These are phyloP conservation scores for Sciurus niger DNA, from an alignment of 2,113 vertebrate species.

Conservation along the genomic window DNA sequence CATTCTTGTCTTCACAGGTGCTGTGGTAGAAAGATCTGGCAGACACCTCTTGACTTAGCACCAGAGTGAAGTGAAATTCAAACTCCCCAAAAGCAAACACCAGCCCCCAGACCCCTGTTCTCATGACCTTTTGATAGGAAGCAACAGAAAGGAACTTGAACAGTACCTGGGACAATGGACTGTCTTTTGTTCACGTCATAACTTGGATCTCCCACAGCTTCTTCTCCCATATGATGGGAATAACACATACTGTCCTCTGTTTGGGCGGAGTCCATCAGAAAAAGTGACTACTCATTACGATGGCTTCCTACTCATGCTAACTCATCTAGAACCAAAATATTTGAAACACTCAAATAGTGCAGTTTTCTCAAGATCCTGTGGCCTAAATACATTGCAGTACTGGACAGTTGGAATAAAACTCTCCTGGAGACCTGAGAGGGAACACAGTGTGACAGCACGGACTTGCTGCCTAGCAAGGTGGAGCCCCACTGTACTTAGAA, in stretches of 20 bases:
- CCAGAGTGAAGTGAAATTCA: conserved; percentile 7
- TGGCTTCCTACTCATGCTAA: not conserved
- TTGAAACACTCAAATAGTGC: not conserved
- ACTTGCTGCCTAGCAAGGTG: not conserved
- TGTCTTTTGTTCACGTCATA: not conserved
- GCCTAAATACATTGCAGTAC: not conserved
- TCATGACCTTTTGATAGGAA: not conserved
- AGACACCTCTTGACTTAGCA: not conserved
- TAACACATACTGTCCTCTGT: not conserved
- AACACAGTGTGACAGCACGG: not conserved
- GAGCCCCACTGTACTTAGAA: not conserved
- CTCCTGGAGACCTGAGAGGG: not conserved
- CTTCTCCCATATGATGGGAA: not conserved
- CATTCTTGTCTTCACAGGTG: not conserved
- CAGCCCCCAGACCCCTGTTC: not conserved
- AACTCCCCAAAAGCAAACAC: not conserved
- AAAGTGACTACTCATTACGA: not conserved
- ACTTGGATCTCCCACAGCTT: not conserved
- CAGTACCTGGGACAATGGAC: not conserved
- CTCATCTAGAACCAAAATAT: not conserved
- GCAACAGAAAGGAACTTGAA: not conserved
- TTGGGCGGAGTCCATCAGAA: conserved; percentile 14
- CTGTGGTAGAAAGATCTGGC: not conserved
- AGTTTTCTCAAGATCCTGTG: not conserved
- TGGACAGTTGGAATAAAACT: not conserved